Evolutionary conservation across 2,113 vertebrate genomes (phyloP).

Genomic region (Lota lota): DNA sequence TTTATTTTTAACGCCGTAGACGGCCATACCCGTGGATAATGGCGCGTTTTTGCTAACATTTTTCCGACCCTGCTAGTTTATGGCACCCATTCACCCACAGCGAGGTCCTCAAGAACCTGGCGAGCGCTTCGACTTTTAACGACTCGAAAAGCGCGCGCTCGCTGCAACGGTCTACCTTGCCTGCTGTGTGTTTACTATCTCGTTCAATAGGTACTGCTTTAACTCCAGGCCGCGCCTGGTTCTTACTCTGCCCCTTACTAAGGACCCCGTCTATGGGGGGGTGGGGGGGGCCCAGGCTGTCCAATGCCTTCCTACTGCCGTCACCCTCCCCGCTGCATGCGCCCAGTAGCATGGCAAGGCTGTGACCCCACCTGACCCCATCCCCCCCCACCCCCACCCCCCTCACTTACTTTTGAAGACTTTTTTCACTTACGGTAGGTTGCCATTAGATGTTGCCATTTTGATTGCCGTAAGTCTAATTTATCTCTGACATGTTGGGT

Average conservation of each 20-base stretch:
- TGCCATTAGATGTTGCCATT: constrained; percentile 59
- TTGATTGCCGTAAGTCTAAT: constrained; percentile 44
- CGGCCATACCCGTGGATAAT: constrained; percentile 33
- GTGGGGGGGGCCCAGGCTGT: too few species aligned
- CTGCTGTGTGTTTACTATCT: constrained; percentile 22
- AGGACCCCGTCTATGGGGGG: too few species aligned
- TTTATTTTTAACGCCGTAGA: constrained; percentile 40
- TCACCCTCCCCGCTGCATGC: constrained; percentile 64
- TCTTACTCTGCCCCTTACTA: too few species aligned
- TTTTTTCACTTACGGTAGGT: constrained; percentile 27
- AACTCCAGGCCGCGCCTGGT: too few species aligned
- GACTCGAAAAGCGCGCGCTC: too few species aligned
- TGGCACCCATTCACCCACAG: neutral
- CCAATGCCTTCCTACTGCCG: constrained; percentile 52
- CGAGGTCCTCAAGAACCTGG: neutral
- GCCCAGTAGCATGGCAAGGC: constrained; percentile 61
- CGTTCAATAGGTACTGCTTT: too few species aligned
- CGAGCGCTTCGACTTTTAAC: too few species aligned
- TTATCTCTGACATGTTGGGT: constrained; percentile 41
- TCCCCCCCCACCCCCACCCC: too few species aligned
- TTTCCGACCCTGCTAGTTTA: neutral
- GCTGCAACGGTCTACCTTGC: constrained; percentile 6
- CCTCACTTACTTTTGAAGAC: constrained; percentile 47
- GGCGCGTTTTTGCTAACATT: neutral
- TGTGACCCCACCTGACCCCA: constrained; percentile 43